Evolutionary conservation across 2,113 vertebrate genomes (phyloP), one percentile per base, ranked within the genome.

Genomic region (Eptesicus fuscus): DNA sequence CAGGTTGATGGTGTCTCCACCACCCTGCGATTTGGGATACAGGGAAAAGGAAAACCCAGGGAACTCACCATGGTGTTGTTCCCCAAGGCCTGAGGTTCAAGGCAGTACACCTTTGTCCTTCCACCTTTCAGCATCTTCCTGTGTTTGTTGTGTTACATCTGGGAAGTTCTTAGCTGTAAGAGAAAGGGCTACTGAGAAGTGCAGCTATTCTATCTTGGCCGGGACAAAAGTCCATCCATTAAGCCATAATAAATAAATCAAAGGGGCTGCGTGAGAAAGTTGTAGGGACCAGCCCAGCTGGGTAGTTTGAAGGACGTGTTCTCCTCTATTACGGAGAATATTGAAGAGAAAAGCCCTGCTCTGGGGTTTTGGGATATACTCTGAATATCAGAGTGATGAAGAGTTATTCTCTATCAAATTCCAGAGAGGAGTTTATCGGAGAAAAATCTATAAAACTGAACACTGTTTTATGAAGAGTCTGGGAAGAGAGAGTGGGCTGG

Each of bases 241-340:
- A 79, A 78, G 49, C 10, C 63, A 83, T 95, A 83, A 95, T 89
- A 56, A 91, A 74, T 89, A 67, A 78, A 82, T 93, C 7, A 32
- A 88, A 96, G 40, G 73, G n/a, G 11, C 22, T 83, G 13, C n/a
- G 82, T 82, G 59, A 96, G 82, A 90, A 95, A 63, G 53, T 92
- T 35, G 40, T 92, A 84, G 71, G 25, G 44, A 90, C 12, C 4
- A 90, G 47, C 83, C 25, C 56, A 67, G 11, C 7, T 80, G 71
- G 37, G 20, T 70, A 44, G 94, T 93, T 47, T 88, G 51, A 85
- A 88, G 53, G 44, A 88, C 77, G 47, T 47, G 22, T 90, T 71
- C 5, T 90, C 3, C 17, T 90, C 76, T 84, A 51, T 83, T 63
- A 65, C n/a, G 23, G 51, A 59, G 30, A 69, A 87, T 51, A 1